Base-by-base conservation (phyloP, 2,888 invertebrate genomes). In the Chloroclystis v-ata region DNA sequence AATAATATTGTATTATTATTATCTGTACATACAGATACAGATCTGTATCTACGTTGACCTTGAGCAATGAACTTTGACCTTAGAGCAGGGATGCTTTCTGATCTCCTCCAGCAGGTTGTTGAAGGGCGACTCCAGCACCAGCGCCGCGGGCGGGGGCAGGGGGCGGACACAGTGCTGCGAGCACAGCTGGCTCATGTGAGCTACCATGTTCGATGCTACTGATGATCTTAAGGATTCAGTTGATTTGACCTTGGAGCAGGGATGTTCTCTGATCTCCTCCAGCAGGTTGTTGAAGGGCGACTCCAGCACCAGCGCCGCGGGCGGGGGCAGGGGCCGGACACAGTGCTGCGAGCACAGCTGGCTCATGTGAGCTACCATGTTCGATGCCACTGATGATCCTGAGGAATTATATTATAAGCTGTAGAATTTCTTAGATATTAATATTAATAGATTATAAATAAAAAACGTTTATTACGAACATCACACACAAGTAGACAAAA, bases 51-150 rank as follows among this genome's bases (percentile, higher is more conserved):
- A n/a, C n/a, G n/a, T n/a, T n/a, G n/a, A n/a, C n/a, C n/a, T n/a
- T n/a, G n/a, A n/a, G n/a, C n/a, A n/a, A n/a, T n/a, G n/a, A n/a
- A n/a, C n/a, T n/a, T n/a, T n/a, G n/a, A 93, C 93, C 83, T 90
- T 89, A 1, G 95, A 89, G 56, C 97, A 91, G 0, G 97, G 97
- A 89, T 98, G 97, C 62, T 92, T 89, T 9, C 90, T 87, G 10
- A 97, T 92, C 76, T 97, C 98, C 56, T 97, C 97, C 16, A 90
- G 87, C 47, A 98, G 92, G 74, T 96, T 97, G 70, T 96, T 98
- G 78, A 98, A 98, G 0, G 98, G 97, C 6, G 97, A 92, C 76
- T 99, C 98, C 14, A 98, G 82, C 42, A 98, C 90, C 3, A 98
- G 74, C 0, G 94, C 97, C 6, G 89, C 81, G 0, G 92, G 92